Evolutionary conservation across 2,797 vertebrate genomes (phyloP).

Genomic region (Brotula barbata): DNA sequence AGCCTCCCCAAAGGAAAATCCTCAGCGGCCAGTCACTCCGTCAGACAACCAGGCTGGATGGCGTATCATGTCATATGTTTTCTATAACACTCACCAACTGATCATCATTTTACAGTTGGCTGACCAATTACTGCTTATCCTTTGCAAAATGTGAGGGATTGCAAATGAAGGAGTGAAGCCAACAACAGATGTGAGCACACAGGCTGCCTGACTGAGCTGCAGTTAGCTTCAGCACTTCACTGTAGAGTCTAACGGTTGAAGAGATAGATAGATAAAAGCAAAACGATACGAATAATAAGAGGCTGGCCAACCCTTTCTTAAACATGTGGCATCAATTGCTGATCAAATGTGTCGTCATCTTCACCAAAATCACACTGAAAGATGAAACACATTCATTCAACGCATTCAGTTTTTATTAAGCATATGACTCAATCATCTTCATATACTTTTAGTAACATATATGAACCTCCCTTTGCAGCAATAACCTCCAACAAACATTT

Average conservation of each 20-base stretch:
- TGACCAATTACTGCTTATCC: conserved; percentile 58
- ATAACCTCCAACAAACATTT: no score
- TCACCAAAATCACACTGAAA: no score
- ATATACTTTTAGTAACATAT: no score
- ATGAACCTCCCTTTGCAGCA: no score
- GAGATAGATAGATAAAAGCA: not conserved
- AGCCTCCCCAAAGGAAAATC: conserved; percentile 37
- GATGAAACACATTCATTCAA: no score
- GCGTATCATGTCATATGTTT: conserved; percentile 53
- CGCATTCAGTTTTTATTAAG: no score
- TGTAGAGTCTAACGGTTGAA: conserved; percentile 7
- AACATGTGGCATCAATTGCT: no score
- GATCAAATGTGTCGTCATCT: no score
- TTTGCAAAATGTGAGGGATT: conserved; percentile 46
- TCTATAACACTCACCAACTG: conserved; percentile 50
- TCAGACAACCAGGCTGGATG: conserved; percentile 45
- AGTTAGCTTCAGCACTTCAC: conserved; percentile 24
- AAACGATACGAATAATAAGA: conserved; percentile 17
- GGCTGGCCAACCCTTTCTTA: not conserved
- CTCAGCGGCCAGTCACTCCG: conserved; percentile 34
- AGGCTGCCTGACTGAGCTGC: conserved; percentile 28
- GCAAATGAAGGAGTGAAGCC: conserved; percentile 61
- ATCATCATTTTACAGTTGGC: conserved; percentile 71
- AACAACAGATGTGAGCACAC: conserved; percentile 68
- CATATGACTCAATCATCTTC: no score